Base-by-base conservation (phyloP, 2,888 invertebrate species). In the Acleris sparsana region DNA sequence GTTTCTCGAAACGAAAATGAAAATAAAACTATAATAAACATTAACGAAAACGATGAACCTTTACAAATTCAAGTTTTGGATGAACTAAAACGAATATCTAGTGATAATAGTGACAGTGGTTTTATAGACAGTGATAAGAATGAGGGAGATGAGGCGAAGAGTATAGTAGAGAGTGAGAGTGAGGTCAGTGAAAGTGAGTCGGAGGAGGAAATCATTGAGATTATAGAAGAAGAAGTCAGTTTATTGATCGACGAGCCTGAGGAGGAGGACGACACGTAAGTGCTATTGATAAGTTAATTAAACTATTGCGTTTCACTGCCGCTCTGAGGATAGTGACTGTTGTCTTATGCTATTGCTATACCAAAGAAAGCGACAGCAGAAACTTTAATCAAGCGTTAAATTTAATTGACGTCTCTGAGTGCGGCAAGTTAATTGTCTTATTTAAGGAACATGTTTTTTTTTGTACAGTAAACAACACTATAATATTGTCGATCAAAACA, bases 81-180 rank as follows among this genome's bases (percentile, higher is more conserved):
- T 17, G 82, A 84, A 53, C 73, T 89, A 0, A 83, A 84, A 74
- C 77, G 86, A 72, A 86, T 90, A 69, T 86, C 87, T 2, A 88
- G 87, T 85, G 92, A 92, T 70, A 92, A 87, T 67, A 92, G 92
- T 90, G 92, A 92, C 64, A 92, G 92, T 88, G 92, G 92, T 2
- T 92, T 92, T 68, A 73, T 92, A 75, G 92, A 92, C 63, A 83
- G 85, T 75, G 92, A 89, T 70, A 88, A 74, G 63, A 83, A 86
- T 68, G 85, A 82, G 68, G 82, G 82, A 59, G 87, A 86, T 73
- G 72, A 73, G 68, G 71, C 58, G 71, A 71, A 57, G 57, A 57
- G 57, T 46, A 46, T 46, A 22, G 57, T 72, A 39, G 75, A 71
- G 69, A 75, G 75, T 73, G 78, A 72, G 57, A 69, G 72, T 61